A percentile compares a stretch with the other conserved stretches of the same genome.
phyloP scores from a whole-genome alignment of 2,888 invertebrate genomes.

The Cactoblastis cactorum region DNA sequence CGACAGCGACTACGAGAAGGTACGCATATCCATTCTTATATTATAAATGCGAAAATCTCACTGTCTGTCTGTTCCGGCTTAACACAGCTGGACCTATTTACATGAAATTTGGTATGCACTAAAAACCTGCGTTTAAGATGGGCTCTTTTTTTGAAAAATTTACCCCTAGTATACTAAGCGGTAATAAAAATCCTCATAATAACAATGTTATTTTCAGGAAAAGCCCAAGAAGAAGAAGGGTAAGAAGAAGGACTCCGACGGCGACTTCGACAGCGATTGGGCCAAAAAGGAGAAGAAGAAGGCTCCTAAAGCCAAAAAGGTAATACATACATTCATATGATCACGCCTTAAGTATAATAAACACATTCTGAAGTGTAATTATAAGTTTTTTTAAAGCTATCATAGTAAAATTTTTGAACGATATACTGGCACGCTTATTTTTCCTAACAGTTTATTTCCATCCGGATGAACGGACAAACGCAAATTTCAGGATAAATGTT shows the following conservation, averaged over 20 bases:
- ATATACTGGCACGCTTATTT: background rate
- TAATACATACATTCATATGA: no score
- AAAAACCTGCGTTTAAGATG: no score
- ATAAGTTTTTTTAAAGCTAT: no score
- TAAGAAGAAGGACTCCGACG: conserved; percentile 82
- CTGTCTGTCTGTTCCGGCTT: background rate
- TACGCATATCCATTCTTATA: conserved; percentile 8
- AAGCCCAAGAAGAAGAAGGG: conserved; percentile 74
- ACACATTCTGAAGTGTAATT: no score
- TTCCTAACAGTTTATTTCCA: no score
- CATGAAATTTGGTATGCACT: no score
- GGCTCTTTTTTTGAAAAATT: background rate
- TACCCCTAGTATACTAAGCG: background rate
- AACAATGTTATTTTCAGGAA: conserved; percentile 23
- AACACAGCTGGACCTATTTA: no score
- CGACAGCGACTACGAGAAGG: conserved; percentile 37
- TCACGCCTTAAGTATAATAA: no score
- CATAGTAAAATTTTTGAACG: no score
- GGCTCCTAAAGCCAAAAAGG: conserved; percentile 59
- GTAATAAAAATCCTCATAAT: background rate
- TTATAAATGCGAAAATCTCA: background rate
- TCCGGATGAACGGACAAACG: no score
- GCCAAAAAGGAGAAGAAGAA: conserved; percentile 81
- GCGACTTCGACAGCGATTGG: conserved; percentile 79
- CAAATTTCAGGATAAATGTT: no score